A percentile compares a stretch with the other conserved stretches of the same genome.
These are phyloP conservation scores for Limnothrissa miodon DNA, from an alignment of 2,113 vertebrate species.

Conservation along the genomic window DNA sequence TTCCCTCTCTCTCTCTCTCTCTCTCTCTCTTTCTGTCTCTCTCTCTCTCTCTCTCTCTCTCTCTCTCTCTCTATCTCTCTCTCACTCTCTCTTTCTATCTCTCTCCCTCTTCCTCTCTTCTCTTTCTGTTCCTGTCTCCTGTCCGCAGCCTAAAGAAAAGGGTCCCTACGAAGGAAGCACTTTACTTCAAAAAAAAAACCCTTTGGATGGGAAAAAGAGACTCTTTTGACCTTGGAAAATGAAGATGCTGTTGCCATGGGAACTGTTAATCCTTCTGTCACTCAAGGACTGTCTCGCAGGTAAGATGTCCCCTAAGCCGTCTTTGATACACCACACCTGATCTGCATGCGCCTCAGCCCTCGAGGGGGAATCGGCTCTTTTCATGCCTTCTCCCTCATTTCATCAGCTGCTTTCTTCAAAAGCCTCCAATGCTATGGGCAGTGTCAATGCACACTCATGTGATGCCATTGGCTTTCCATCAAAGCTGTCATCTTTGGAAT, in stretches of 20 bases:
- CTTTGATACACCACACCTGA: conserved; percentile 76
- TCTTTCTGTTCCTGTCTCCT: conserved; percentile 28
- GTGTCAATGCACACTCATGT: neutral
- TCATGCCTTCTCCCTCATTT: conserved; percentile 13
- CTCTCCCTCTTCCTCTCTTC: conserved; percentile 12
- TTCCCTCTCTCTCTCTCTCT: conserved; percentile 19
- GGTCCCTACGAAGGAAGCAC: conserved; percentile 51
- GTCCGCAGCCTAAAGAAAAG: conserved; percentile 52
- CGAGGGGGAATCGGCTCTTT: conserved; percentile 27
- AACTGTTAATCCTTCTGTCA: conserved; percentile 90
- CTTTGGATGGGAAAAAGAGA: conserved; percentile 71
- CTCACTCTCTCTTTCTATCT: conserved; percentile 3
- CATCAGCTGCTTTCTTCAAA: conserved; percentile 40
- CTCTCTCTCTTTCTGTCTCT: conserved; percentile 10
- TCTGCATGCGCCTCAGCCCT: conserved; percentile 60
- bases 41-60: conserved; percentile 28
- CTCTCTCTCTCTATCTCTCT: conserved; percentile 21
- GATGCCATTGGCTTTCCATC: neutral
- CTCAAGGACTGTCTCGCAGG: conserved; percentile 84
- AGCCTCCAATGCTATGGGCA: neutral
- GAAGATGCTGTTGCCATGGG: conserved; percentile 94
- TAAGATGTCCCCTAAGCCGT: conserved; percentile 73
- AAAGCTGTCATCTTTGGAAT: neutral
- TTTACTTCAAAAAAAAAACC: conserved; percentile 36
- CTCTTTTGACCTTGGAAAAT: conserved; percentile 87